These are phyloP conservation scores for Halictus rubicundus DNA, from an alignment of 1,140 invertebrate species.

Conservation along the genomic window DNA sequence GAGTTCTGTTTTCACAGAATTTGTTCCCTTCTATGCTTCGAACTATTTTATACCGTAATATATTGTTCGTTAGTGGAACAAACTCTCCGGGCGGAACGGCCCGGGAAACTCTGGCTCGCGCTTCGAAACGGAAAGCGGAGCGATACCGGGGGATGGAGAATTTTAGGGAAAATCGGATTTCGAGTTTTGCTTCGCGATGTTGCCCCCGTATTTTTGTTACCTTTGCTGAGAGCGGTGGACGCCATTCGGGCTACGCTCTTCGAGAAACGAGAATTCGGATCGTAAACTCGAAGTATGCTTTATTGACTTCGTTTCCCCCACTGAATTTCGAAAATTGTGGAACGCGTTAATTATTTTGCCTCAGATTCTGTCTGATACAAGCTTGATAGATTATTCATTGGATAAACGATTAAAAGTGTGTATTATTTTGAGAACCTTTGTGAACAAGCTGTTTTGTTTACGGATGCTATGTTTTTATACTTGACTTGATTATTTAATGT, in stretches of 20 bases:
- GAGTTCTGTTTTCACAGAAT: slow-evolving; percentile 24
- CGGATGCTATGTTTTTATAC: no score
- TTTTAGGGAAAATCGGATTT: slow-evolving; percentile 41
- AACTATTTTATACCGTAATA: slow-evolving; percentile 40
- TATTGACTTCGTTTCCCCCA: background rate
- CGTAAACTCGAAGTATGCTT: background rate
- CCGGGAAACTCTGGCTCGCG: slow-evolving; percentile 15
- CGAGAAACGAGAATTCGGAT: background rate
- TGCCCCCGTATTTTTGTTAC: slow-evolving; percentile 20
- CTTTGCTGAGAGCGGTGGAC: background rate
- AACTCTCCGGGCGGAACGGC: slow-evolving; percentile 24
- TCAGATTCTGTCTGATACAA: no score
- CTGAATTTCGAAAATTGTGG: background rate
- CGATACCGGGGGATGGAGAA: slow-evolving; percentile 13
- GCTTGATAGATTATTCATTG: no score
- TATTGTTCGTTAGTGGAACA: slow-evolving; percentile 28
- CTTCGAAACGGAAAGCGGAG: slow-evolving; percentile 10
- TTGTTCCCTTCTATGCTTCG: slow-evolving; percentile 14
- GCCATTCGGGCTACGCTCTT: background rate
- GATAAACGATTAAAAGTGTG: no score
- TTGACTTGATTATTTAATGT: no score
- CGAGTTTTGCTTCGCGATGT: slow-evolving; percentile 11
- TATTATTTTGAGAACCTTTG: no score
- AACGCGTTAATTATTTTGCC: no score
- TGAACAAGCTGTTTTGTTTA: no score